Conservation (phyloP, 1,140 invertebrate species). For the Drosophila bocqueti region DNA sequence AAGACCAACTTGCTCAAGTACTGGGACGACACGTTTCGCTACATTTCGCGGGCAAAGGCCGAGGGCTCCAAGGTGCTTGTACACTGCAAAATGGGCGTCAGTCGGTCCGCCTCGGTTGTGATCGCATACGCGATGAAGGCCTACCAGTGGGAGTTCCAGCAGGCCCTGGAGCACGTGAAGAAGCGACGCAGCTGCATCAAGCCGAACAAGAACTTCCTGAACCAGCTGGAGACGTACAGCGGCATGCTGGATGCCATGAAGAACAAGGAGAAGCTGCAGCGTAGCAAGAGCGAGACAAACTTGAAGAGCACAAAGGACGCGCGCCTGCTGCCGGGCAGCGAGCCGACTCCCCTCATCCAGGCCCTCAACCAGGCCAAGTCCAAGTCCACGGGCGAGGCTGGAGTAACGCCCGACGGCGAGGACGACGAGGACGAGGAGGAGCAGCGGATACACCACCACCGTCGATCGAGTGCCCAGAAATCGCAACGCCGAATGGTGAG, state of each 20-base stretch:
- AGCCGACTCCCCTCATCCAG: slow-evolving; percentile 87
- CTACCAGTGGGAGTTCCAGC: slow-evolving; percentile 95
- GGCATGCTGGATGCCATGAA: slow-evolving; percentile 98
- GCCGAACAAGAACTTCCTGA: slow-evolving; percentile 97
- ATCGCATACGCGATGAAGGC: slow-evolving; percentile 99
- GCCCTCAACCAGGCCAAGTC: slow-evolving; percentile 85
- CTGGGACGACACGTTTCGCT: slow-evolving; percentile 99
- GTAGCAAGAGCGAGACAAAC: slow-evolving; percentile 97
- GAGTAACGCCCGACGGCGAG: slow-evolving; percentile 29
- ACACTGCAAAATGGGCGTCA: slow-evolving; percentile 99
- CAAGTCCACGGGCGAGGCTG: slow-evolving; percentile 53
- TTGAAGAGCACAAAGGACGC: slow-evolving; percentile 87
- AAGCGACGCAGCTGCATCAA: slow-evolving; percentile 96
- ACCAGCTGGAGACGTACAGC: slow-evolving; percentile 97
- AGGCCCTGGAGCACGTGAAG: slow-evolving; percentile 96
- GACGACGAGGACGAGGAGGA: slow-evolving; percentile 33
- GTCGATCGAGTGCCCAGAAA: slow-evolving; percentile 71
- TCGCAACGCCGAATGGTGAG: slow-evolving; percentile 71
- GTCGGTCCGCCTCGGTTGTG: slow-evolving; percentile 98
- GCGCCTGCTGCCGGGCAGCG: slow-evolving; percentile 87
- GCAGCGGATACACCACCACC: slow-evolving; percentile 65
- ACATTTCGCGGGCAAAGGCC: slow-evolving; percentile 96
- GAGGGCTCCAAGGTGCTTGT: slow-evolving; percentile 97
- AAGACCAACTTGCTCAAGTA: slow-evolving; percentile 97
- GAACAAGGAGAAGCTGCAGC: slow-evolving; percentile 95